Conservation (phyloP, 2,113 vertebrate species). For the Psilopsiagon aymara region DNA sequence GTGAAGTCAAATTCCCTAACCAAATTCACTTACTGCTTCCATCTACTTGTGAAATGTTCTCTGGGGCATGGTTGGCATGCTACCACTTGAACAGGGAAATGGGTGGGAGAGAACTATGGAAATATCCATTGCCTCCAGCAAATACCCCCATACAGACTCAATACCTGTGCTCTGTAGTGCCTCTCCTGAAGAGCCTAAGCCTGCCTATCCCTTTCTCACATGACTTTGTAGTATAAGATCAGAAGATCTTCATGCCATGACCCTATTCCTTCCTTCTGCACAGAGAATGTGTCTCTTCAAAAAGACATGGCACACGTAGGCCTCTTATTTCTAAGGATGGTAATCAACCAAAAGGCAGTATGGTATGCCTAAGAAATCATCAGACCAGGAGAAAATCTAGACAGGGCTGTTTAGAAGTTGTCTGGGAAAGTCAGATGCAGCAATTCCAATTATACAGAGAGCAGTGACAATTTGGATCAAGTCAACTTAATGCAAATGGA, state of each 20-base stretch:
- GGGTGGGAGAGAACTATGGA: neutral
- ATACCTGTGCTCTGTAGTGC: neutral
- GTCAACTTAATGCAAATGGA: neutral
- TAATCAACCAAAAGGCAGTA: neutral
- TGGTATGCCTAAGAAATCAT: neutral
- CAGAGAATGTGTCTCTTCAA: neutral
- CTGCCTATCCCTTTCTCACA: neutral
- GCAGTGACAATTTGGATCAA: neutral
- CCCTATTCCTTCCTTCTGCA: neutral
- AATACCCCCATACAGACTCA: neutral
- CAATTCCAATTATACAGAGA: neutral
- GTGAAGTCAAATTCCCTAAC: neutral
- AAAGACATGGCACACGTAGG: neutral
- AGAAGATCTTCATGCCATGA: neutral
- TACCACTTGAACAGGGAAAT: neutral
- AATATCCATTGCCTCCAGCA: neutral
- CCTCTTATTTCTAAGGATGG: neutral
- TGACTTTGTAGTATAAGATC: neutral
- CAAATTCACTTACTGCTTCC: neutral
- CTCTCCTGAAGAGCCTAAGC: neutral
- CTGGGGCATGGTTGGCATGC: accelerated
- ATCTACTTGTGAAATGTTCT: neutral
- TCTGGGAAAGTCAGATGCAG: neutral
- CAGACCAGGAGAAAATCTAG: neutral
- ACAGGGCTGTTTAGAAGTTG: neutral